Evolutionary conservation across 2,888 invertebrate species (phyloP).

Genomic region (Carcina quercana): DNA sequence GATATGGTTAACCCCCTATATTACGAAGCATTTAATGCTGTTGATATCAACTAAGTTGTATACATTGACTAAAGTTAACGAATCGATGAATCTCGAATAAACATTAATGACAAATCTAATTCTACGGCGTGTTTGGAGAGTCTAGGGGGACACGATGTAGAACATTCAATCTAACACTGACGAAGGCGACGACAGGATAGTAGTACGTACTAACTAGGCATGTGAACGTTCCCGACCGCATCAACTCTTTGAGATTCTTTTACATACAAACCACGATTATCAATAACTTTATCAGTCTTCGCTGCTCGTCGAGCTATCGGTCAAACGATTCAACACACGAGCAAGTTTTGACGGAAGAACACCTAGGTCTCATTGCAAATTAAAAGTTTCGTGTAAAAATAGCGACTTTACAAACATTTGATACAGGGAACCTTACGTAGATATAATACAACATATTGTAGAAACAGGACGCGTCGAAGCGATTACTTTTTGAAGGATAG

Average conservation of each 20-base stretch:
- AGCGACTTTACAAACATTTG: conserved; percentile 65
- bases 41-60: conserved; percentile 60
- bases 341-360: conserved; percentile 57
- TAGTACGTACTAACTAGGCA: conserved; percentile 42
- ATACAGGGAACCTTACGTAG: conserved; percentile 62
- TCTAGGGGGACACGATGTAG: conserved; percentile 56
- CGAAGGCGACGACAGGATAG: conserved; percentile 47
- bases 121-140: conserved; percentile 57
- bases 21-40: conserved; percentile 64
- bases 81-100: conserved; percentile 58
- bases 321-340: conserved; percentile 57
- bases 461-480: conserved; percentile 58
- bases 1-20: conserved; percentile 50
- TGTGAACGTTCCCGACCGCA: conserved; percentile 48
- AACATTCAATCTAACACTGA: conserved; percentile 66
- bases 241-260: conserved; percentile 47
- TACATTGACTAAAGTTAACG: conserved; percentile 59
- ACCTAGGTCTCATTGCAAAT: conserved; percentile 47
- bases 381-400: conserved; percentile 59
- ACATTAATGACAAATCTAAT: conserved; percentile 60
- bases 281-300: conserved; percentile 69
- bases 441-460: conserved; percentile 38
- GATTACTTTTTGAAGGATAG: conserved; percentile 67
- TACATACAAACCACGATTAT: conserved; percentile 58
- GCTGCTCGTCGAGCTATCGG: conserved; percentile 63